Evolutionary conservation across 2,113 vertebrate genomes (phyloP).

Genomic region (Tringa solitaria): DNA sequence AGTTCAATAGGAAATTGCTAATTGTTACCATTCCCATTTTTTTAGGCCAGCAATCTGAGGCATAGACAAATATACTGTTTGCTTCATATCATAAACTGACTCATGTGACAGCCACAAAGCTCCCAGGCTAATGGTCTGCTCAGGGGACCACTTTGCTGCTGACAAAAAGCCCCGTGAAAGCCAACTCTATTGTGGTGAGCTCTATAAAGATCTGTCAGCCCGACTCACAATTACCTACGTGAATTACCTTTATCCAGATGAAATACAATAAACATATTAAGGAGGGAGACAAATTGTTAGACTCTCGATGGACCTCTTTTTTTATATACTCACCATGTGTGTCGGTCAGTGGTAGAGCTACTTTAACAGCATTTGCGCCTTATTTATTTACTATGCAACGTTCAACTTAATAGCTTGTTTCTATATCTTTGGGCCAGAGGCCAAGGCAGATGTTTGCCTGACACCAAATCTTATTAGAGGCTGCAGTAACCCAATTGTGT

Average conservation of each 20-base stretch:
- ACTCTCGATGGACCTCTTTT: conserved; percentile 41
- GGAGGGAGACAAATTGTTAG: conserved; percentile 20
- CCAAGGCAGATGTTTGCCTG: conserved; percentile 65
- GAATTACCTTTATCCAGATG: conserved; percentile 54
- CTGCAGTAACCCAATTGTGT: conserved; percentile 66
- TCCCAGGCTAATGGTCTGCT: not conserved
- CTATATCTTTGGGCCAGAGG: conserved; percentile 69
- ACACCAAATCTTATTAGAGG: conserved; percentile 72
- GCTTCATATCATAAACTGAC: not conserved
- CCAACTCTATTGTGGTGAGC: not conserved
- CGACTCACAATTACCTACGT: conserved; percentile 19
- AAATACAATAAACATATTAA: conserved; percentile 62
- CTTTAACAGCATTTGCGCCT: conserved; percentile 28
- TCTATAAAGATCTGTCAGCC: conserved; percentile 18
- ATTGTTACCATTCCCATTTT: not conserved
- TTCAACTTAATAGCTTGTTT: conserved; percentile 62
- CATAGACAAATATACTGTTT: not conserved
- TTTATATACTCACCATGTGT: conserved; percentile 24
- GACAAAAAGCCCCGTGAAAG: not conserved
- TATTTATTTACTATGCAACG: conserved; percentile 70
- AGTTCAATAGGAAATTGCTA: not conserved
- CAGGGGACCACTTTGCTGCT: conserved; percentile 23
- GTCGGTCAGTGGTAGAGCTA: conserved; percentile 19
- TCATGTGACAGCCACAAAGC: not conserved
- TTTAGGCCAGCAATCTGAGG: not conserved